Percentiles rank a stretch among this genome's conserved stretches.
These are phyloP conservation scores for Cephalotes varians DNA, from an alignment of 2,888 invertebrate species.

Conservation along the genomic window DNA sequence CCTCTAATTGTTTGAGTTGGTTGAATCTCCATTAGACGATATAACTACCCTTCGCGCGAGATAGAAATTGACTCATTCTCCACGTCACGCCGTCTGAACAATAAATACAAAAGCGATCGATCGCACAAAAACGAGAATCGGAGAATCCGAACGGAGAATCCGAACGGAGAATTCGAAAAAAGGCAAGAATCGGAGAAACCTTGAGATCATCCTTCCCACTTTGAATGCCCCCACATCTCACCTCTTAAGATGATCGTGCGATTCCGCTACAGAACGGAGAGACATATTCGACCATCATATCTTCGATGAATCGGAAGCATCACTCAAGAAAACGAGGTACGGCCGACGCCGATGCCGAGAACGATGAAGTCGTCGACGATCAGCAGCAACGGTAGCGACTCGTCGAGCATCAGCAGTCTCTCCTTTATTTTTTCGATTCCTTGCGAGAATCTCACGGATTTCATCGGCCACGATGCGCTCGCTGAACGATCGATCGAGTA, in stretches of 20 bases:
- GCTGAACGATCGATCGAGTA: neutral
- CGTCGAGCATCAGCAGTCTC: neutral
- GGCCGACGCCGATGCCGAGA: neutral
- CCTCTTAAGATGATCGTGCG: constrained; percentile 13
- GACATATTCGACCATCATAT: constrained; percentile 6
- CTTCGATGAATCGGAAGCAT: constrained; percentile 43
- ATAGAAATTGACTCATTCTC: neutral
- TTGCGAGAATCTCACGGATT: constrained; percentile 70
- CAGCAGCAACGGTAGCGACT: neutral
- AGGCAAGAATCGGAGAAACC: neutral
- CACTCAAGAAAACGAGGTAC: constrained; percentile 12
- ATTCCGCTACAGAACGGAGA: constrained; percentile 5
- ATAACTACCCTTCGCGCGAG: neutral
- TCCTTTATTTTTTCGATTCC: constrained; percentile 7
- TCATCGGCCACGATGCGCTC: constrained; percentile 34
- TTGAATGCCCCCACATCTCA: constrained; percentile 12
- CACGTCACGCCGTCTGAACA: neutral
- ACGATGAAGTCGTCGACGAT: constrained; percentile 15
- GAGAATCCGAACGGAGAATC: neutral
- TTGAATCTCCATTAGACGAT: neutral
- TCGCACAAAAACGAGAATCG: neutral
- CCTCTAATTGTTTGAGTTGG: neutral
- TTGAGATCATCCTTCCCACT: constrained; percentile 44
- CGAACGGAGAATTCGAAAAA: neutral
- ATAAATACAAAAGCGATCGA: neutral